Evolutionary conservation across 2,113 vertebrate species (phyloP).

Genomic region (Narcine bancroftii): DNA sequence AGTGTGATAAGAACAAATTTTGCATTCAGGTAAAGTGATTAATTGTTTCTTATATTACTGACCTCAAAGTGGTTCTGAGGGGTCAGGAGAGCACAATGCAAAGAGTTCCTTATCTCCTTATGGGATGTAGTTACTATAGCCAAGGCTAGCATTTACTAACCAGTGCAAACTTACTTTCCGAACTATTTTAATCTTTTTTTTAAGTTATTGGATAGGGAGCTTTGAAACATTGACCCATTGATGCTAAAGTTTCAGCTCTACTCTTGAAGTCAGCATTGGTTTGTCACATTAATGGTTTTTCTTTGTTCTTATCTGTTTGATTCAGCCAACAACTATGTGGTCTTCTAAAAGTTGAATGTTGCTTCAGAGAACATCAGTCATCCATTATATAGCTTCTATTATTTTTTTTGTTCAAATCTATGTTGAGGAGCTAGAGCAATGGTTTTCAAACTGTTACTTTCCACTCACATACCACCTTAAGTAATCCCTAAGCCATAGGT

Average conservation of each 20-base stretch:
- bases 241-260: background rate
- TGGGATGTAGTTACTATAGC: too few relatives aligned
- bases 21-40: background rate
- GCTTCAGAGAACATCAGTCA: background rate
- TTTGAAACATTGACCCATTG: too few relatives aligned
- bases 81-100: background rate
- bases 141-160: too few relatives aligned
- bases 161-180: too few relatives aligned
- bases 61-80: background rate
- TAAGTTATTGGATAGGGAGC: too few relatives aligned
- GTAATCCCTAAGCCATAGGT: too few relatives aligned
- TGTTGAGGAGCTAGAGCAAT: too few relatives aligned
- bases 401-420: background rate
- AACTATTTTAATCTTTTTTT: too few relatives aligned
- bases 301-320: background rate
- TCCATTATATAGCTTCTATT: background rate
- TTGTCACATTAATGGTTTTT: background rate
- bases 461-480: too few relatives aligned
- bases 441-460: too few relatives aligned
- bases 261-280: background rate
- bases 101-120: too few relatives aligned
- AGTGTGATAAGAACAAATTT: too few relatives aligned
- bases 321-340: background rate
- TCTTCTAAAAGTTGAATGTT: background rate
- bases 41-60: background rate